Conservation (phyloP, 2,113 vertebrate genomes). For the Pseudorasbora parva region DNA sequence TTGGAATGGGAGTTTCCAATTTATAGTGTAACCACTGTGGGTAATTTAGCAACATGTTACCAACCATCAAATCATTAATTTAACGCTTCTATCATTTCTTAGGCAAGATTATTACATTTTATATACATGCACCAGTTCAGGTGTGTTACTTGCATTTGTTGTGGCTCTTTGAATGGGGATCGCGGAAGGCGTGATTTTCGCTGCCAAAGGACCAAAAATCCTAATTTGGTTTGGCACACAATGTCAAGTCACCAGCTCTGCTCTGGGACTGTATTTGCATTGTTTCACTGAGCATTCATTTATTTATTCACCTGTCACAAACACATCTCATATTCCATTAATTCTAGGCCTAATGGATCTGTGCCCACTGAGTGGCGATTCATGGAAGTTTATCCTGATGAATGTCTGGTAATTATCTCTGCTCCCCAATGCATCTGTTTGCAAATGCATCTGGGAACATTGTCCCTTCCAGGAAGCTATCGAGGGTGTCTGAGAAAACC, state of each 20-base stretch:
- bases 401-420: constrained; percentile 49
- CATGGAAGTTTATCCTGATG: constrained; percentile 38
- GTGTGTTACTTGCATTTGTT: too few relatives aligned
- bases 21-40: too few relatives aligned
- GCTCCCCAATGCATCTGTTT: neutral
- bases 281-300: constrained; percentile 22
- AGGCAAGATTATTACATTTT: too few relatives aligned
- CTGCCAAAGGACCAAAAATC: too few relatives aligned
- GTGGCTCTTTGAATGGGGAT: too few relatives aligned
- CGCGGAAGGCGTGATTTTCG: too few relatives aligned
- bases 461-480: constrained; percentile 26
- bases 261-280: neutral
- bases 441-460: neutral
- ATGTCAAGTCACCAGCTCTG: neutral
- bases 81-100: too few relatives aligned
- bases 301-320: constrained; percentile 27
- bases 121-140: too few relatives aligned
- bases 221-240: neutral
- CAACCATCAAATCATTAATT: too few relatives aligned
- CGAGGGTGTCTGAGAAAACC: constrained; percentile 3
- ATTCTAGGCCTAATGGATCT: constrained; percentile 36
- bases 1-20: too few relatives aligned
- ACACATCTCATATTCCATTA: constrained; percentile 32
- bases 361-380: neutral
- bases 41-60: too few relatives aligned